phyloP scores from a whole-genome alignment of 2,888 invertebrate species.

The Heliconius ismenius region DNA sequence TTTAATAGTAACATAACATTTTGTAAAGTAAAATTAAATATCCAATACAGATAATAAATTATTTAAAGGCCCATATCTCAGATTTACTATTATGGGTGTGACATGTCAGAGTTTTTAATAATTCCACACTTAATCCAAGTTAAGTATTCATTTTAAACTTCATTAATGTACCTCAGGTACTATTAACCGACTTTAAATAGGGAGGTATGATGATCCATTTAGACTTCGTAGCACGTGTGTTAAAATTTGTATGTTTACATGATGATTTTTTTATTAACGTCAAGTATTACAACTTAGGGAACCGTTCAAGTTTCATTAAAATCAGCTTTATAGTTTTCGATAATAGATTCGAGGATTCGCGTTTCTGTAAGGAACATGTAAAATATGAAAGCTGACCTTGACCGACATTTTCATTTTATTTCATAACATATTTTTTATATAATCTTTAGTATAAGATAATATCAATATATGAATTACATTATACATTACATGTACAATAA shows the following conservation, averaged over 20 bases:
- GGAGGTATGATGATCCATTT: too few species aligned
- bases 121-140: background rate
- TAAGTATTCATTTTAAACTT: background rate
- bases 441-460: too few species aligned
- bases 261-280: background rate
- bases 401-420: too few species aligned
- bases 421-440: too few species aligned
- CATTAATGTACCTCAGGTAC: background rate
- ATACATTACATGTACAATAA: background rate
- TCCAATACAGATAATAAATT: constrained; percentile 17
- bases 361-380: too few species aligned
- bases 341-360: too few species aligned
- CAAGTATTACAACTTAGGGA: background rate
- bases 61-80: constrained; percentile 17
- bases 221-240: too few species aligned
- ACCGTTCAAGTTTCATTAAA: background rate
- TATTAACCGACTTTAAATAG: background rate
- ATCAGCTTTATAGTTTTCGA: background rate
- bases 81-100: constrained; percentile 20
- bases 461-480: constrained; percentile 3
- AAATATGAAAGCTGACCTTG: too few species aligned
- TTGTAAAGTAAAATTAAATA: constrained; percentile 8
- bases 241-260: background rate
- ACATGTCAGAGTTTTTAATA: constrained; percentile 1
- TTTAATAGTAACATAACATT: background rate